Conservation (phyloP, 2,113 vertebrate species). For the Lepisosteus oculatus region DNA sequence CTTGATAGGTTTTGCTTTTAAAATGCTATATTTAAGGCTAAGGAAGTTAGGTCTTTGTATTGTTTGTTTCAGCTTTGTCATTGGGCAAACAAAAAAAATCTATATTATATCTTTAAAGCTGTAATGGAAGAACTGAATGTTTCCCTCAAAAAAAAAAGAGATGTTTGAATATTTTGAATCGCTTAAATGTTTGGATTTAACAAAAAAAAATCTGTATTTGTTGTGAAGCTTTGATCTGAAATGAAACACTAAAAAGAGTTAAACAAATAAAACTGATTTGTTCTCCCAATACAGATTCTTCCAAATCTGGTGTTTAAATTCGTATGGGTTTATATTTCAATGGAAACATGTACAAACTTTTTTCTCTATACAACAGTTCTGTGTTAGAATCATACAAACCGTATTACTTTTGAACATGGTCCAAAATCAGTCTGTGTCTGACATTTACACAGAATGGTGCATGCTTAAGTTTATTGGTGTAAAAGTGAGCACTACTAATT, state of each 20-base stretch:
- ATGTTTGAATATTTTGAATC: background rate
- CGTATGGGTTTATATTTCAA: background rate
- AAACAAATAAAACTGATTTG: slow-evolving; percentile 1
- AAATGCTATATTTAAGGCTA: background rate
- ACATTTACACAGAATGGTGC: too few species aligned
- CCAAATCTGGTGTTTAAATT: background rate
- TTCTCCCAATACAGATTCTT: slow-evolving; percentile 6
- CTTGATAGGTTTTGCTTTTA: slow-evolving; percentile 2
- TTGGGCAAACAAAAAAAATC: slow-evolving; percentile 5
- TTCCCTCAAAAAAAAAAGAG: background rate
- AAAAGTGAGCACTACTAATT: too few species aligned
- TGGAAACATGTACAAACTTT: background rate
- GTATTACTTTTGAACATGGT: too few species aligned
- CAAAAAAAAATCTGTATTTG: slow-evolving; percentile 22
- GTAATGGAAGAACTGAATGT: background rate
- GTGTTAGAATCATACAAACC: too few species aligned
- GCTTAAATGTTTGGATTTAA: slow-evolving; percentile 9
- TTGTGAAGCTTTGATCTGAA: slow-evolving; percentile 11
- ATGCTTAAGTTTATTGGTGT: too few species aligned
- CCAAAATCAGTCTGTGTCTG: too few species aligned
- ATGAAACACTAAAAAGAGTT: slow-evolving; percentile 11
- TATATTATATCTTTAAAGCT: background rate
- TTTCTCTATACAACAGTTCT: too few species aligned
- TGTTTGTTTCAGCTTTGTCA: slow-evolving; percentile 11
- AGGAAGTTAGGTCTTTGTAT: slow-evolving; percentile 13